Conservation (phyloP, 2,888 invertebrate species). For the Tenthredo livida region DNA sequence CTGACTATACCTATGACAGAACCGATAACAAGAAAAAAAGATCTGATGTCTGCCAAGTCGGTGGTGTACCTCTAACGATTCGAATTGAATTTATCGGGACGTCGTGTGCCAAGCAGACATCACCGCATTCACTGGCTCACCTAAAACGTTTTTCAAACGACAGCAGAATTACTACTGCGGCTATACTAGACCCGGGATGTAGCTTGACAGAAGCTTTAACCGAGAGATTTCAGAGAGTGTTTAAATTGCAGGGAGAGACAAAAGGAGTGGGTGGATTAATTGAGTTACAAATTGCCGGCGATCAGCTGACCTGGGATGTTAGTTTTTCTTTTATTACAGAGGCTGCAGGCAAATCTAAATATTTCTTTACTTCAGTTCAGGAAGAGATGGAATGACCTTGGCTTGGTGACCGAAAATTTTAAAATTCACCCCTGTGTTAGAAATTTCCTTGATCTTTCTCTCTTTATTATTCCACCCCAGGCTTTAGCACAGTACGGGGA, state of each 20-base stretch:
- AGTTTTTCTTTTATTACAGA: not conserved
- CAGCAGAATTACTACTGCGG: constrained; percentile 31
- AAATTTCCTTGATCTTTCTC: constrained; percentile 8
- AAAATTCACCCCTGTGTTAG: not conserved
- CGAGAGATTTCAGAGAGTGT: not conserved
- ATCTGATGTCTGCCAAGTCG: constrained; percentile 60
- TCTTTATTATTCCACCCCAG: constrained; percentile 3
- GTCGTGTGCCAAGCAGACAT: constrained; percentile 21
- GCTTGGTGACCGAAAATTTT: not conserved
- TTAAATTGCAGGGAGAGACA: constrained; percentile 1
- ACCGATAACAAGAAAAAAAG: not conserved
- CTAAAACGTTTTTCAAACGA: constrained; percentile 26
- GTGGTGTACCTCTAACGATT: constrained; percentile 58
- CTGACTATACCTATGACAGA: constrained; percentile 13
- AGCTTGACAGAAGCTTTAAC: not conserved
- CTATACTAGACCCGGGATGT: not conserved
- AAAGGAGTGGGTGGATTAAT: not conserved
- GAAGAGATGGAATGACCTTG: not conserved
- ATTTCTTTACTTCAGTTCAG: not conserved
- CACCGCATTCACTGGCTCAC: not conserved
- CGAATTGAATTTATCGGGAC: constrained; percentile 64
- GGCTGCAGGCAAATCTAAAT: not conserved
- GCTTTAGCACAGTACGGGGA: not conserved
- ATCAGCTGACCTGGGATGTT: not conserved
- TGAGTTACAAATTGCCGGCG: not conserved